Percentiles rank a stretch among this genome's conserved stretches.
phyloP scores from a whole-genome alignment of 1,140 invertebrate genomes.

The Drosophila simulans region DNA sequence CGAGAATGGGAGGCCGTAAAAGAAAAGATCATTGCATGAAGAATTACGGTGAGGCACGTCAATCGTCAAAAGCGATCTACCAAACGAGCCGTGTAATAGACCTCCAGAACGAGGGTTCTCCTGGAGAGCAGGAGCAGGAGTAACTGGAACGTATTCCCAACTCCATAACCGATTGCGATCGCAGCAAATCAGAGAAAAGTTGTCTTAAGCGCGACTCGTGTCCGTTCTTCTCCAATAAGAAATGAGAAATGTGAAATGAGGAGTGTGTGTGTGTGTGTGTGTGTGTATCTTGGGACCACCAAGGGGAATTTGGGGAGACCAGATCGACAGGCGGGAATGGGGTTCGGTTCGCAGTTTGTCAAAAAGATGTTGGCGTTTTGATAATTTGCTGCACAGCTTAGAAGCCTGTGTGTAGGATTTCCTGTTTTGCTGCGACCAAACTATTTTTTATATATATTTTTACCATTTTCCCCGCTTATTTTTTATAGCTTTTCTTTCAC shows the following conservation, averaged over 20 bases:
- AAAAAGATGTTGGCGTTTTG: conserved; percentile 83
- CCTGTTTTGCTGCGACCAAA: conserved; percentile 58
- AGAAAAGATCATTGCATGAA: conserved; percentile 74
- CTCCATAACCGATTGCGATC: conserved; percentile 69
- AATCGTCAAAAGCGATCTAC: conserved; percentile 67
- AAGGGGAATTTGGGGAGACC: conserved; percentile 27
- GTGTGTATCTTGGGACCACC: conserved; percentile 41
- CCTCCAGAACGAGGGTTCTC: conserved; percentile 13
- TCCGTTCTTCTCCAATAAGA: conserved; percentile 41
- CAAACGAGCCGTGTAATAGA: conserved; percentile 73
- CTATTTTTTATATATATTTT: conserved; percentile 37
- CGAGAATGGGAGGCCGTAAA: conserved; percentile 47
- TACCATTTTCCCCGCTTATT: conserved; percentile 16
- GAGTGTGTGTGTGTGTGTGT: background rate
- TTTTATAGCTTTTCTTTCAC: conserved; percentile 18
- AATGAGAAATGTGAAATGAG: conserved; percentile 26
- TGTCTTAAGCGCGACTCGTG: conserved; percentile 55
- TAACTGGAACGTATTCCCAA: conserved; percentile 44
- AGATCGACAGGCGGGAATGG: conserved; percentile 1
- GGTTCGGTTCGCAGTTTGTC: conserved; percentile 74
- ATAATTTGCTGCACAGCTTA: conserved; percentile 71
- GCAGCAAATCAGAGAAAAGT: conserved; percentile 75
- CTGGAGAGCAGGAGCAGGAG: conserved; percentile 39
- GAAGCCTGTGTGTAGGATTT: conserved; percentile 74
- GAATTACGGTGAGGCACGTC: conserved; percentile 80